A percentile compares a stretch with the other conserved stretches of the same genome.
Evolutionary conservation across 2,797 vertebrate species (phyloP).

Genomic region (Myripristis jacobus): DNA sequence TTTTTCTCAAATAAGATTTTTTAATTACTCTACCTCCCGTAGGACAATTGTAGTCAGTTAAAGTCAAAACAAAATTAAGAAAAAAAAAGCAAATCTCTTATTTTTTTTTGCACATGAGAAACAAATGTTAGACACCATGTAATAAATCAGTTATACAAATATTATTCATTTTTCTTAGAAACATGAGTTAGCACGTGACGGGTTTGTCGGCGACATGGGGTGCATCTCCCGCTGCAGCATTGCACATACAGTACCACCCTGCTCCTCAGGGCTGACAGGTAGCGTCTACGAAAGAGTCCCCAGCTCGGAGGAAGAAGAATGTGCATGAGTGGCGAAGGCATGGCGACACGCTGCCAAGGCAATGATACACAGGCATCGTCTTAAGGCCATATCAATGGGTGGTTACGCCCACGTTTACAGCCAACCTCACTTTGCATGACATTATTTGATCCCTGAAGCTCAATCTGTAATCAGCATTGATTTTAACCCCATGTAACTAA

Average conservation of each 20-base stretch:
- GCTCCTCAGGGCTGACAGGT: slow-evolving; percentile 39
- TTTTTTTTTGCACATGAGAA: not conserved
- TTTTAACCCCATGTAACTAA: slow-evolving; percentile 20
- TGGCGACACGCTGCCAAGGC: slow-evolving; percentile 38
- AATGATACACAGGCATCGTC: slow-evolving; percentile 34
- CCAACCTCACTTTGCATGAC: not conserved
- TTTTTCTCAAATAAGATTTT: slow-evolving; percentile 34
- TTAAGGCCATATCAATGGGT: slow-evolving; percentile 35
- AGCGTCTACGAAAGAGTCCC: slow-evolving; percentile 33
- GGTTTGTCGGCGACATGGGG: slow-evolving; percentile 15
- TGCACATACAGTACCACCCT: slow-evolving; percentile 58
- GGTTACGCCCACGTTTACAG: not conserved
- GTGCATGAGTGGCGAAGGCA: slow-evolving; percentile 46
- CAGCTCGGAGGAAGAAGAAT: slow-evolving; percentile 58
- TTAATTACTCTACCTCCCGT: slow-evolving; percentile 46
- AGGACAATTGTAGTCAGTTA: slow-evolving; percentile 21
- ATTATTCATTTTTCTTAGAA: slow-evolving; percentile 33
- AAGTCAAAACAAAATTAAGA: slow-evolving; percentile 31
- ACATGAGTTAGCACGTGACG: slow-evolving; percentile 36
- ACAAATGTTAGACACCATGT: slow-evolving; percentile 29
- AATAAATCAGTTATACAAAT: slow-evolving; percentile 46
- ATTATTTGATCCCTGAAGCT: not conserved
- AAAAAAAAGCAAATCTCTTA: slow-evolving; percentile 27
- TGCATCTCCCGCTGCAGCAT: slow-evolving; percentile 41
- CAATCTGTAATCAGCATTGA: too few species aligned